These are phyloP conservation scores for Glossosoma conforme DNA, from an alignment of 1,140 invertebrate species.

Conservation along the genomic window DNA sequence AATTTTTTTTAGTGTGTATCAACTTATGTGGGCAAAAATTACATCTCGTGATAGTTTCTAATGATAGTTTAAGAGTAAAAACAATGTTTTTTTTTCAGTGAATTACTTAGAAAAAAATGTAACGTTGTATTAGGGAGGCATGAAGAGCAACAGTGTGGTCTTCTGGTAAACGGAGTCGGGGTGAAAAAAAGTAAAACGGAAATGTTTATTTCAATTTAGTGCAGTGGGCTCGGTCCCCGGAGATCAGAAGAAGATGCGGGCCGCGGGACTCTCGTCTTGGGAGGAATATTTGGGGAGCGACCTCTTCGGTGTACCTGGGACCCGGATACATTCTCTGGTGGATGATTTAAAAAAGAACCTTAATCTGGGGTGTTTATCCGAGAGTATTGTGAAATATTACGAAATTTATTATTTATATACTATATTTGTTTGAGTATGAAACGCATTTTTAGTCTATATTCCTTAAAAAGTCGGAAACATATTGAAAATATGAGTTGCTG, in stretches of 20 bases:
- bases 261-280: too few relatives aligned
- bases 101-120: too few relatives aligned
- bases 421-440: too few relatives aligned
- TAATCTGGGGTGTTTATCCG: slow-evolving; percentile 1
- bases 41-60: too few relatives aligned
- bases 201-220: slow-evolving; percentile 33
- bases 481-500: too few relatives aligned
- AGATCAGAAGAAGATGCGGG: slow-evolving; percentile 17
- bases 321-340: not conserved
- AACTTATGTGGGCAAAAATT: too few relatives aligned
- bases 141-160: not conserved
- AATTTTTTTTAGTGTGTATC: too few relatives aligned
- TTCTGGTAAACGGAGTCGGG: slow-evolving; percentile 3
- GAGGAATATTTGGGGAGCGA: not conserved
- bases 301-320: not conserved
- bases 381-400: not conserved
- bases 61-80: too few relatives aligned
- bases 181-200: slow-evolving; percentile 30
- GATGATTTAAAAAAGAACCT: slow-evolving; percentile 1
- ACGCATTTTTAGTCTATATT: too few relatives aligned
- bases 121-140: not conserved
- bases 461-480: too few relatives aligned
- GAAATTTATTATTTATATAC: too few relatives aligned
- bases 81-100: too few relatives aligned
- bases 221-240: slow-evolving; percentile 27